These are phyloP conservation scores for Siphlonurus alternatus DNA, from an alignment of 2,888 invertebrate species.

Conservation along the genomic window DNA sequence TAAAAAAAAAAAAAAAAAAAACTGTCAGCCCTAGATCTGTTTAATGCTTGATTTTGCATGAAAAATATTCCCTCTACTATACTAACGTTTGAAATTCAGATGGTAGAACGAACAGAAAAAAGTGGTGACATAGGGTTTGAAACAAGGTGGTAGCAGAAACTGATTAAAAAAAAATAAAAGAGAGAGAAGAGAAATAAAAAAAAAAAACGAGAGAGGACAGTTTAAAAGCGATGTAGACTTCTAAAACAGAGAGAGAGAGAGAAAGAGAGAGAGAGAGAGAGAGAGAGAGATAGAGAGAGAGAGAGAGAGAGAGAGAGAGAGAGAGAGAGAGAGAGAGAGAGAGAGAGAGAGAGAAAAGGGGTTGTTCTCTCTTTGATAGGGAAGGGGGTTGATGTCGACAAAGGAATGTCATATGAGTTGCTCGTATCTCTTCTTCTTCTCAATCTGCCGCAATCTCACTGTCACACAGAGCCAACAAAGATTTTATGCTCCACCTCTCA, in stretches of 20 bases:
- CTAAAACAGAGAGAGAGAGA: too few relatives aligned
- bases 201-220: background rate
- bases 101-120: background rate
- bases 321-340: too few relatives aligned
- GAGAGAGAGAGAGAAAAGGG: background rate
- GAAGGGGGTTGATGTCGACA: background rate
- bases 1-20: too few relatives aligned
- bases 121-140: background rate
- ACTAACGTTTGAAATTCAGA: background rate
- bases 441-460: too few relatives aligned
- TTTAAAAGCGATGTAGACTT: background rate
- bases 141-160: background rate
- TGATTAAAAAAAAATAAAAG: background rate
- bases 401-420: too few relatives aligned
- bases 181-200: background rate
- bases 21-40: too few relatives aligned
- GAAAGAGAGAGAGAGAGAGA: too few relatives aligned
- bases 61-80: background rate
- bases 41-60: background rate
- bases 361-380: too few relatives aligned
- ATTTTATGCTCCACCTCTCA: too few relatives aligned
- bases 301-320: background rate
- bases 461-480: too few relatives aligned
- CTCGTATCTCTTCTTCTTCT: too few relatives aligned
- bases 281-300: background rate